Evolutionary conservation across 2,888 invertebrate genomes (phyloP).

Genomic region (Monochamus alternatus): DNA sequence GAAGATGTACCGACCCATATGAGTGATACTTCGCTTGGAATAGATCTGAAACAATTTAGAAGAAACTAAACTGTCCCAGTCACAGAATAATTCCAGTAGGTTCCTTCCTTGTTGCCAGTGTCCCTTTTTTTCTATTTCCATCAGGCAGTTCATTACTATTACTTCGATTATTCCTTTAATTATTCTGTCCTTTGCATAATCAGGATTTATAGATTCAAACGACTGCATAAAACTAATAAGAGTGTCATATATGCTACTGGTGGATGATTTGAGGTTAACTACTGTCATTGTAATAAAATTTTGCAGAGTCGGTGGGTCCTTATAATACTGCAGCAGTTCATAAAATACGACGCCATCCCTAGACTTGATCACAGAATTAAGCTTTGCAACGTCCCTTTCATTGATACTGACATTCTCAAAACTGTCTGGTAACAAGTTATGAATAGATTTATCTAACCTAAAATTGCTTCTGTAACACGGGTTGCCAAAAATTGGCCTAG

Average conservation of each 20-base stretch:
- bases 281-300: constrained; percentile 57
- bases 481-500: constrained; percentile 50
- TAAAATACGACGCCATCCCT: constrained; percentile 46
- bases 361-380: constrained; percentile 47
- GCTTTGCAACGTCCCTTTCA: constrained; percentile 47
- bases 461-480: constrained; percentile 43
- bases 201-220: constrained; percentile 42
- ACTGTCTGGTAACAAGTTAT: constrained; percentile 49
- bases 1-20: constrained; percentile 55
- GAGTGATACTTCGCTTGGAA: constrained; percentile 42
- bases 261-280: constrained; percentile 48
- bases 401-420: constrained; percentile 46
- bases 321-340: constrained; percentile 50
- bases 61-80: constrained; percentile 57
- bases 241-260: constrained; percentile 32
- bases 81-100: constrained; percentile 50
- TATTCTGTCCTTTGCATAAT: constrained; percentile 39
- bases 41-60: constrained; percentile 56
- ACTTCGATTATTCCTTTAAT: constrained; percentile 55
- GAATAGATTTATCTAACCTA: constrained; percentile 51
- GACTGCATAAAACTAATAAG: constrained; percentile 46
- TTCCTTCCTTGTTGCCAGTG: constrained; percentile 39
- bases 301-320: constrained; percentile 47
- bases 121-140: constrained; percentile 46
- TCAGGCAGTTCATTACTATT: constrained; percentile 54